Conservation (phyloP, 2,888 invertebrate species). For the Drosophila meridionalis region DNA sequence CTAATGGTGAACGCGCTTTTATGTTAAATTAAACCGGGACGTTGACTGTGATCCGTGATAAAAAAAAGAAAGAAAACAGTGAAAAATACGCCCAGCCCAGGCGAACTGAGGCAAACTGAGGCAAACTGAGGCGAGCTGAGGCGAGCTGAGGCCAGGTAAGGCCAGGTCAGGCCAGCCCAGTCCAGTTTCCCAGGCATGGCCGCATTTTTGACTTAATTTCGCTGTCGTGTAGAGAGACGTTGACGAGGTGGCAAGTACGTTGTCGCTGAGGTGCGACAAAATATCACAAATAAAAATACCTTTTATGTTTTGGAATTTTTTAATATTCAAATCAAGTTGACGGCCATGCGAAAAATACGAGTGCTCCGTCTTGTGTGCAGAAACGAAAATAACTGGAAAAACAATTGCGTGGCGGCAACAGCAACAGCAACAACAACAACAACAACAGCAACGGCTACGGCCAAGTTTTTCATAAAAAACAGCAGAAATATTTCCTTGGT, state of each 20-base stretch:
- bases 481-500: slow-evolving; percentile 38
- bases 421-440: not conserved
- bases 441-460: not conserved
- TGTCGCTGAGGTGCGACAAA: slow-evolving; percentile 83
- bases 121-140: not conserved
- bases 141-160: not conserved
- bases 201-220: slow-evolving; percentile 64
- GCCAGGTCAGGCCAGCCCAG: not conserved
- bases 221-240: slow-evolving; percentile 34
- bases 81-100: not conserved
- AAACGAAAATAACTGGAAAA: slow-evolving; percentile 15
- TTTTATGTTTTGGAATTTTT: slow-evolving; percentile 78
- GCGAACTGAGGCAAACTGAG: not conserved
- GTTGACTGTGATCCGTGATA: slow-evolving; percentile 47
- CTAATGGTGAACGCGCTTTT: slow-evolving; percentile 77
- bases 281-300: slow-evolving; percentile 80
- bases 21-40: slow-evolving; percentile 73
- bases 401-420: slow-evolving; percentile 28
- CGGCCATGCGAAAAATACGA: slow-evolving; percentile 22
- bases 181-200: slow-evolving; percentile 14
- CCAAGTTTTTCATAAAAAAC: slow-evolving; percentile 52
- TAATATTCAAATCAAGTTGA: slow-evolving; percentile 77
- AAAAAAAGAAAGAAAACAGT: slow-evolving; percentile 1
- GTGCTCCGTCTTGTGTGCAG: not conserved
- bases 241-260: slow-evolving; percentile 78